Percentiles rank a stretch among this genome's conserved stretches.
Evolutionary conservation across 2,797 vertebrate species (phyloP).

Genomic region (Emydoidea blandingii): DNA sequence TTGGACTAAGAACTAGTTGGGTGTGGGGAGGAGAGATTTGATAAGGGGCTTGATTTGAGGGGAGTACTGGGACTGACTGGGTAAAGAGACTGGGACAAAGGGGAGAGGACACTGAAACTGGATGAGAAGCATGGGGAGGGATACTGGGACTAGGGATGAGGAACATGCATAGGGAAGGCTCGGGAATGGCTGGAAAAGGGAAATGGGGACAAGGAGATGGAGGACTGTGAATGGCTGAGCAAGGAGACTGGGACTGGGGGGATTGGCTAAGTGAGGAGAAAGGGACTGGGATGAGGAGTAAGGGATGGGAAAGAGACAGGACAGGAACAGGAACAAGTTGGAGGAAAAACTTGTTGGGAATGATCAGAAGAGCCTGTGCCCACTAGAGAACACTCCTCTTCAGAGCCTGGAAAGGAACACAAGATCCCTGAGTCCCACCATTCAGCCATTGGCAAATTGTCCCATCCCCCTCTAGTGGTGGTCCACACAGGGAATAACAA

Average conservation of each 20-base stretch:
- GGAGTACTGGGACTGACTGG: neutral
- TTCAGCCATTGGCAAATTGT: neutral
- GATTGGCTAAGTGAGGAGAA: neutral
- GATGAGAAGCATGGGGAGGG: neutral
- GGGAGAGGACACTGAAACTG: fast-evolving
- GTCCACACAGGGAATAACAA: neutral
- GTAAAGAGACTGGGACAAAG: neutral
- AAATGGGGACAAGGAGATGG: neutral
- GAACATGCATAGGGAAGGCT: neutral
- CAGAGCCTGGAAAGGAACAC: neutral
- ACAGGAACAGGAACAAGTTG: neutral
- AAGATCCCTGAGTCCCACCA: neutral
- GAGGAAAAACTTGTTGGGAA: neutral
- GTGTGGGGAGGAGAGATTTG: neutral
- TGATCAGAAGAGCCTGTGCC: neutral
- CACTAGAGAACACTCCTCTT: neutral
- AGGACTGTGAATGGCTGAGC: neutral
- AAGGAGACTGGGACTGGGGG: neutral
- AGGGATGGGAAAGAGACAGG: neutral
- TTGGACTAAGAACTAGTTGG: neutral
- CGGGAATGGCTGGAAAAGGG: neutral
- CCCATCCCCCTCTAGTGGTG: neutral
- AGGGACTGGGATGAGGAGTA: neutral
- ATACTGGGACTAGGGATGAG: neutral
- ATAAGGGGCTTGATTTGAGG: neutral